Conservation (phyloP, 2,113 vertebrate genomes). For the Macrotis lagotis region DNA sequence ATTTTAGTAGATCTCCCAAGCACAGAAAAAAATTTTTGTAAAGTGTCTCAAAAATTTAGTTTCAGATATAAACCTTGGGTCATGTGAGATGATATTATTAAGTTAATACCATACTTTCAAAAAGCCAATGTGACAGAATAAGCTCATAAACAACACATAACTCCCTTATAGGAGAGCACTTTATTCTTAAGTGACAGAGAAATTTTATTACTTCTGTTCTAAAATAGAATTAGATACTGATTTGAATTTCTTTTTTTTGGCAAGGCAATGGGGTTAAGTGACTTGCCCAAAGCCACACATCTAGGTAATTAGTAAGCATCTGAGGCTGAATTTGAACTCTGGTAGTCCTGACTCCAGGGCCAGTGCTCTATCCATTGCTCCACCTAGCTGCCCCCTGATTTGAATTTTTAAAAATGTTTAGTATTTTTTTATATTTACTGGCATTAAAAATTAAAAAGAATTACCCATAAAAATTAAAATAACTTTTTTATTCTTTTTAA, state of each 20-base stretch:
- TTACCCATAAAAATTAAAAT: not conserved
- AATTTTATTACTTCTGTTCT: constrained; percentile 10
- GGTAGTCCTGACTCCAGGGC: too few species aligned
- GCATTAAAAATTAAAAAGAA: constrained; percentile 25
- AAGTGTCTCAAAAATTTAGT: constrained; percentile 42
- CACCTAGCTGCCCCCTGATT: too few species aligned
- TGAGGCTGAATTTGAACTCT: too few species aligned
- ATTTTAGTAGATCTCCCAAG: constrained; percentile 44
- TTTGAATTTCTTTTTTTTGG: too few species aligned
- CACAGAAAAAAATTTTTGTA: constrained; percentile 27
- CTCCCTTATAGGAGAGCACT: constrained; percentile 27
- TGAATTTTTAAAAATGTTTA: constrained; percentile 35
- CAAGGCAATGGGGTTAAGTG: too few species aligned
- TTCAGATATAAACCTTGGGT: constrained; percentile 25
- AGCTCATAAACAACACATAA: constrained; percentile 29
- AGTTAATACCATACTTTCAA: not conserved
- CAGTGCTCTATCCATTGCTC: too few species aligned
- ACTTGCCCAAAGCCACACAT: too few species aligned
- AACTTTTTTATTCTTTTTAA: constrained; percentile 52
- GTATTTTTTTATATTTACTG: not conserved
- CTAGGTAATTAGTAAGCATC: too few species aligned
- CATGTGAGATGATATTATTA: not conserved
- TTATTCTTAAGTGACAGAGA: constrained; percentile 31
- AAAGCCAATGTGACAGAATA: not conserved
- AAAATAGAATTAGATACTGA: constrained; percentile 41